A percentile compares a stretch with the other conserved stretches of the same genome.
These are phyloP conservation scores for Embiotoca jacksoni DNA, from an alignment of 2,113 vertebrate genomes.

Conservation along the genomic window DNA sequence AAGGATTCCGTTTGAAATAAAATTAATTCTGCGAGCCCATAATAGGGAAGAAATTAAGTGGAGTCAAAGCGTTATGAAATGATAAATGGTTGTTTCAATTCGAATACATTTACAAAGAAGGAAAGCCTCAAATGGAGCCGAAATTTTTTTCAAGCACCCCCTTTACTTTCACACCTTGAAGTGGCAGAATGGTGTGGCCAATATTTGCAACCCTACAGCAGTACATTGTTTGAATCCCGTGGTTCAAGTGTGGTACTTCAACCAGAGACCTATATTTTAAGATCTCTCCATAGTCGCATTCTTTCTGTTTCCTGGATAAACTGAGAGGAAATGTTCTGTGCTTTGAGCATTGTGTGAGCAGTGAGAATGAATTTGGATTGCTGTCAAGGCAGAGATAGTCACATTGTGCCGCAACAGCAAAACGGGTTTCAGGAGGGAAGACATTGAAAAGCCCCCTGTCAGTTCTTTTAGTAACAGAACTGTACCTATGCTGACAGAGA, in stretches of 20 bases:
- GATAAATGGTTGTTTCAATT: slow-evolving; percentile 45
- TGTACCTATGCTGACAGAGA: slow-evolving; percentile 34
- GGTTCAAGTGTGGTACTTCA: slow-evolving; percentile 34
- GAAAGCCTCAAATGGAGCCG: slow-evolving; percentile 17
- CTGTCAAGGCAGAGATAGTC: slow-evolving; percentile 76
- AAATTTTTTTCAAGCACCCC: slow-evolving; percentile 21
- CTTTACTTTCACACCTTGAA: slow-evolving; percentile 24
- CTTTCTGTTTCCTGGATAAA: slow-evolving; percentile 39
- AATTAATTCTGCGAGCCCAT: slow-evolving; percentile 17
- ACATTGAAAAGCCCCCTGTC: slow-evolving; percentile 59
- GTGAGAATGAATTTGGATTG: slow-evolving; percentile 80
- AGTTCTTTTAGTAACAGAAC: slow-evolving; percentile 58
- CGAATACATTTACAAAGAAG: slow-evolving; percentile 23
- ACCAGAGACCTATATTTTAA: slow-evolving; percentile 38
- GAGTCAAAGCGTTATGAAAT: slow-evolving; percentile 29
- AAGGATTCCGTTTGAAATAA: not conserved
- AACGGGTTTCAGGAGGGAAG: slow-evolving; percentile 46
- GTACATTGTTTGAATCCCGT: slow-evolving; percentile 35
- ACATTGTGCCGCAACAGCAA: slow-evolving; percentile 75
- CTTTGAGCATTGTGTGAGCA: slow-evolving; percentile 57
- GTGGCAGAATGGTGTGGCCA: slow-evolving; percentile 17
- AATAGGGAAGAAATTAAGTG: slow-evolving; percentile 15
- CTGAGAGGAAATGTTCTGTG: slow-evolving; percentile 58
- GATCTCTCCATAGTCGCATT: slow-evolving; percentile 29
- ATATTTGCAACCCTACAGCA: slow-evolving; percentile 17